Evolutionary conservation across 2,113 vertebrate species (phyloP), one percentile per base, ranked within the genome.

Genomic region (Antechinus flavipes): DNA sequence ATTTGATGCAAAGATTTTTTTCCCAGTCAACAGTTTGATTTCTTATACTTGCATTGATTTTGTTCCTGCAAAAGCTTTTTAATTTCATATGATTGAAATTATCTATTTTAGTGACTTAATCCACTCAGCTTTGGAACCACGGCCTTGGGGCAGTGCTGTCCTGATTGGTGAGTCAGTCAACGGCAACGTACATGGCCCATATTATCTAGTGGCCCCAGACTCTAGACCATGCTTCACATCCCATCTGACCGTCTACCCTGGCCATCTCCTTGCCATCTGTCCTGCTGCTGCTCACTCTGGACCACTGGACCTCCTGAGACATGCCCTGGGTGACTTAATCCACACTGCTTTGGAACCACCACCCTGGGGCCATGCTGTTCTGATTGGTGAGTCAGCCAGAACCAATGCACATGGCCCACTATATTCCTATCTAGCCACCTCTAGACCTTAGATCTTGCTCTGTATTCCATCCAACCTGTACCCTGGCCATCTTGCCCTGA

Each of bases 51-150:
- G 68, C 35, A 84, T 42, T 76, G 16, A 76, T 19, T 84, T 84
- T 84, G 68, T 84, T 84, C 68, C 68, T 84, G n/a, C 68, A 84
- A 84, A 84, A 84, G 6, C 19, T n/a, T 42, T 84, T 84, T 84
- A 84, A 84, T 84, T 84, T 84, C 68, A 42, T 42, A 84, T 84
- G 42, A 42, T 84, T 84, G 68, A 84, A 84, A 84, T 84, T 84
- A 84, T 84, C 68, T 84, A 84, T 84, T 84, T 84, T 84, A 84
- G 68, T 84, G 68, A 84, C 68, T 84, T 84, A 84, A 84, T 84
- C 68, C 68, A 84, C 68, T 84, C 68, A 84, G 14, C 68, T 84
- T 84, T 84, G 68, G 68, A 84, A 84, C 68, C 68, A 84, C 68
- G 68, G 68, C 68, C 68, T 35, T 84, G 68, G 68, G 68, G 35